Base-by-base conservation (phyloP, 2,888 invertebrate species). In the Mystacides longicornis region DNA sequence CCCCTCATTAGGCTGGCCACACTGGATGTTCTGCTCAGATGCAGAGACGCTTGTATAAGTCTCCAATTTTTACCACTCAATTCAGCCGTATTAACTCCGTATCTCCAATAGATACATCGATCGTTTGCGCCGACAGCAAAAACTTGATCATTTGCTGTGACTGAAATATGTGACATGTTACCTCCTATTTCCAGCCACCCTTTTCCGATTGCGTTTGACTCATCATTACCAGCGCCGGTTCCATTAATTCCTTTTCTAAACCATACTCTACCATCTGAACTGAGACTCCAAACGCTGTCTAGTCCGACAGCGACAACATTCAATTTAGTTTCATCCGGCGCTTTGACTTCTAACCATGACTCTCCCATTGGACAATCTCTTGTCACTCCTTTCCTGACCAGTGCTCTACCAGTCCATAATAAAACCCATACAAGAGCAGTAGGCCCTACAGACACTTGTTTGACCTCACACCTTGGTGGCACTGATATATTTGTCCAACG, bases 101-200 rank as follows among this genome's bases (percentile, higher is more conserved):
- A 84, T 52, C 93, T 78, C 71, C 87, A 86, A 69, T 91, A 93
- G 55, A 92, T 79, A 61, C 84, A 79, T 58, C 92, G 83, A 71
- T 93, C 93, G 61, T 86, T 83, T 46, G 85, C 82, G 4, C 93
- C 92, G 63, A 93, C 83, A 11, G 87, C 93, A 80, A 91, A 92
- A 9, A 89, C 85, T 79, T 94, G 93, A 73, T 94, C 93, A 72
- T 90, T 90, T 14, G 85, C 80, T 27, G 92, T 87, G 55, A 93
- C 87, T n/a, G 91, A 87, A 48, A 94, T 79, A 66, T 87, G 79
- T 20, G 83, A 80, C 82, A 94, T 88, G 68, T 85, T 83, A 47
- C 90, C 92, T 58, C 90, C 86, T 81, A 94, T 92, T 77, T 92
- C 89, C 23, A 93, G 82, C 94, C 94, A 94, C 22, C 88, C 87